Conservation (phyloP, 2,797 vertebrate species). For the Mormyrops attenuatus region DNA sequence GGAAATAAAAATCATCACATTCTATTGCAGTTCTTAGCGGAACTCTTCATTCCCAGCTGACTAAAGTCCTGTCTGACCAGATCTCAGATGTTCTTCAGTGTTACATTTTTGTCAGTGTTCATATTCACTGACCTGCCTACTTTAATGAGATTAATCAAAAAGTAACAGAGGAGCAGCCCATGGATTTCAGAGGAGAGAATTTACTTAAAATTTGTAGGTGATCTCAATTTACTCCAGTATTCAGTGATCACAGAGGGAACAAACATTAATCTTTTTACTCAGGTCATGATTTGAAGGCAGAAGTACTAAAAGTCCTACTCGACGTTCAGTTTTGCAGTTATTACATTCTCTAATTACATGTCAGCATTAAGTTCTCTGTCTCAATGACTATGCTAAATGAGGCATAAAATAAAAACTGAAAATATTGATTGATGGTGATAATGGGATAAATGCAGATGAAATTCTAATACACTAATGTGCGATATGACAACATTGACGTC, state of each 20-base stretch:
- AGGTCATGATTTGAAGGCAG: not conserved
- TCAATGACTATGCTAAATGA: not conserved
- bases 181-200: not conserved
- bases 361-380: not conserved
- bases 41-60: not conserved
- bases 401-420: not conserved
- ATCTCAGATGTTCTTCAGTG: not conserved
- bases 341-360: not conserved
- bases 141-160: not conserved
- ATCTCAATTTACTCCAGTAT: not conserved
- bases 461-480: not conserved
- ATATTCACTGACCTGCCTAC: not conserved
- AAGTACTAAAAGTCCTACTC: not conserved
- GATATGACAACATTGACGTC: not conserved
- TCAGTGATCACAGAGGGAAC: not conserved
- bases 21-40: not conserved
- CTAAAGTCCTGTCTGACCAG: not conserved
- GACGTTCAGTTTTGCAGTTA: not conserved
- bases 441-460: slow-evolving; percentile 7
- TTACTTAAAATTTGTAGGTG: not conserved
- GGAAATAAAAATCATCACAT: not conserved
- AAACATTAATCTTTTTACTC: not conserved
- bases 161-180: not conserved
- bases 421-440: not conserved
- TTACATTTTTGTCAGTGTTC: not conserved